Evolutionary conservation across 2,113 vertebrate species (phyloP), one percentile per base, ranked within the genome.

Genomic region (Nanorana parkeri): DNA sequence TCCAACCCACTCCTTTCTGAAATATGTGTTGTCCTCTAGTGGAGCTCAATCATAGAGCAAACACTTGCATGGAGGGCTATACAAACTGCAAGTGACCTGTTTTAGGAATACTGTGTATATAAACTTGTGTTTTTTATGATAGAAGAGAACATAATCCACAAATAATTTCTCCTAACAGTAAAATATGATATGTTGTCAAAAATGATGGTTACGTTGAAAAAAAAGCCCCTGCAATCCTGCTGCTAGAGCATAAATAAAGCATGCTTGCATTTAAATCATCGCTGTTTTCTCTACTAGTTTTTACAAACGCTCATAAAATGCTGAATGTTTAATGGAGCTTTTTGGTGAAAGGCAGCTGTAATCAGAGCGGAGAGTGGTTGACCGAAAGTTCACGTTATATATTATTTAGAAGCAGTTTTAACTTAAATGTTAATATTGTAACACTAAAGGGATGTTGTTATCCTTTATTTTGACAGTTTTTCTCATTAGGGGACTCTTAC

Each of bases 251-350:
- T 78, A 78, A 78, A 78, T 78, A 65, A 78, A 11, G 17, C 20
- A 29, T 23, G 41, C 17, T 28, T 6, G 17, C 41, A 64, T 66
- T 51, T 24, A 47, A 26, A 64, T 63, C 58, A 64, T 63, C 64
- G 29, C 56, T 64, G 74, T 63, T 63, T 17, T 23, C 32, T 64
- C 72, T n/a, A 29, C 16, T 24, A 36, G 56, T 47, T 77, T 77
- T 77, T 77, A 77, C 41, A 47, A 64, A 78, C 65, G 54, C 75
- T 24, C 61, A 32, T 63, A 77, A 77, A 77, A 77, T 47, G 58
- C n/a, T 77, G 58, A 47, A 63, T 78, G 32, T 66, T 65, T 78
- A 21, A 78, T 55, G 68, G 24, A 6, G 51, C 36, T 29, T 67
- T 78, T 66, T 78, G 23, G 41, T 78, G 23, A 54, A 77, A 52